Evolutionary conservation across 2,888 invertebrate species (phyloP).

Genomic region (Cheilosia grossa): DNA sequence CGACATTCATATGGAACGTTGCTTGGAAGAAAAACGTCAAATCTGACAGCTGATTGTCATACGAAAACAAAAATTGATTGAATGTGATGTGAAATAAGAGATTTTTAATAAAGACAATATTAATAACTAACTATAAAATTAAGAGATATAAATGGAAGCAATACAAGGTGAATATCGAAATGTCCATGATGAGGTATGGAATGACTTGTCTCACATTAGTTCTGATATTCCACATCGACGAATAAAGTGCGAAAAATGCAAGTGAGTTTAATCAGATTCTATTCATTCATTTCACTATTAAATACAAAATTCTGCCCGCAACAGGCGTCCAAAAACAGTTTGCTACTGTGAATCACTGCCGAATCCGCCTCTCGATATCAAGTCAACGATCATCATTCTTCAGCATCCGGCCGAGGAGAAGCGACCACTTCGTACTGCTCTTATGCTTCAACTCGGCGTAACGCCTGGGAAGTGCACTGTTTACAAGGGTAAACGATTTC

Average conservation of each 20-base stretch:
- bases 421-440: slow-evolving; percentile 93
- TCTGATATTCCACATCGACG: slow-evolving; percentile 90
- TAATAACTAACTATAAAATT: no score
- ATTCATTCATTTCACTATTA: neutral
- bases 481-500: slow-evolving; percentile 91
- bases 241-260: slow-evolving; percentile 88
- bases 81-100: neutral
- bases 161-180: slow-evolving; percentile 35
- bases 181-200: slow-evolving; percentile 85
- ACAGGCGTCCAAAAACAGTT: slow-evolving; percentile 92
- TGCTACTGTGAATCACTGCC: slow-evolving; percentile 96
- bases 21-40: no score
- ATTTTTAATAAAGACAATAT: neutral
- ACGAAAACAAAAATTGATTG: no score
- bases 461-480: slow-evolving; percentile 89
- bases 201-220: slow-evolving; percentile 89
- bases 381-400: slow-evolving; percentile 90
- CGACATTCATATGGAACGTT: no score
- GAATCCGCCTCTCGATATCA: slow-evolving; percentile 86
- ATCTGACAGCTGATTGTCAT: no score
- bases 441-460: slow-evolving; percentile 92
- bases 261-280: slow-evolving; percentile 84
- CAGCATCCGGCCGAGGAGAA: slow-evolving; percentile 98
- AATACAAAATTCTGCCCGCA: slow-evolving; percentile 62
- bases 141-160: slow-evolving; percentile 21